These are phyloP conservation scores for Magallana nippona DNA, from an alignment of 2,888 invertebrate species.

Conservation along the genomic window DNA sequence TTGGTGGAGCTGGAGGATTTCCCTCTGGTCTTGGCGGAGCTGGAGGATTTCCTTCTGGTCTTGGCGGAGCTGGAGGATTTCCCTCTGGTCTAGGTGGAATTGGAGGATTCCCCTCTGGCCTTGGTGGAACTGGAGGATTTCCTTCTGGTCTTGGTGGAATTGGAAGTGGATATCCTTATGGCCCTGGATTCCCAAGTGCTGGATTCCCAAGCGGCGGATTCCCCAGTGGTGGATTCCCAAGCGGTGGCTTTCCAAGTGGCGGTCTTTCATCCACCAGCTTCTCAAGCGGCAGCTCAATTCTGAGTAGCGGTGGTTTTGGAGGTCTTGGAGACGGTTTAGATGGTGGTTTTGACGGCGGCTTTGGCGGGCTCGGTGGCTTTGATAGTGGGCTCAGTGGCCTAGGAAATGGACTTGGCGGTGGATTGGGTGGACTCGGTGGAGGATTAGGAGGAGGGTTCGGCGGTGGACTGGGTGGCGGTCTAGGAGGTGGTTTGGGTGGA, in stretches of 20 bases:
- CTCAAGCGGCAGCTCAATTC: background rate
- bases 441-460: background rate
- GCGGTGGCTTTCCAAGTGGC: background rate
- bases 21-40: background rate
- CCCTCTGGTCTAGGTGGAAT: background rate
- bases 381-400: background rate
- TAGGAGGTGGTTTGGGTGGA: background rate
- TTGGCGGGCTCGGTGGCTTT: background rate
- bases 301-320: background rate
- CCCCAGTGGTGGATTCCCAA: background rate
- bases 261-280: background rate
- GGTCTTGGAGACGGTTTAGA: background rate
- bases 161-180: background rate
- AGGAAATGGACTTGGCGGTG: background rate
- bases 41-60: background rate
- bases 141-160: background rate
- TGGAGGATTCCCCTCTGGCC: background rate
- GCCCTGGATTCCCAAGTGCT: background rate
- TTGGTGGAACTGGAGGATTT: background rate
- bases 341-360: background rate
- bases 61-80: background rate
- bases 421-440: background rate
- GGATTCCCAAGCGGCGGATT: conserved; percentile 19
- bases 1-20: background rate
- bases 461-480: background rate